These are phyloP conservation scores for Brachypteracias leptosomus DNA, from an alignment of 2,113 vertebrate species.

Conservation along the genomic window DNA sequence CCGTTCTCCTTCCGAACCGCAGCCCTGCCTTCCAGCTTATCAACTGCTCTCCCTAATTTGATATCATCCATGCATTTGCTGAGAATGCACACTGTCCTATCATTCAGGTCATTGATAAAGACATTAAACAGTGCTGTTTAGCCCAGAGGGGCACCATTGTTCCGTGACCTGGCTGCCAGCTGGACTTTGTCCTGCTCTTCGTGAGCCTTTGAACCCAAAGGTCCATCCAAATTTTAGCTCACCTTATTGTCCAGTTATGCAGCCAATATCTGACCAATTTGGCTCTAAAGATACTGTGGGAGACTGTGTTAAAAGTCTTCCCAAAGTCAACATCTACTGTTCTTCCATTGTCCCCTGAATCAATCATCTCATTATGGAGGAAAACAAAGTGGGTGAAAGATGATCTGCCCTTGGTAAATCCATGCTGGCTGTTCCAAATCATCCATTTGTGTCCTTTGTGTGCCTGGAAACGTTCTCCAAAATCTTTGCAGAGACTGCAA, in stretches of 20 bases:
- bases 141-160: neutral
- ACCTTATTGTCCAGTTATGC: neutral
- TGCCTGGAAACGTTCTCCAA: neutral
- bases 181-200: neutral
- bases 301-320: neutral
- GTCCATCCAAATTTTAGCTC: neutral
- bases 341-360: neutral
- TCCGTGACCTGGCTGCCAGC: neutral
- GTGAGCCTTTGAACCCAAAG: neutral
- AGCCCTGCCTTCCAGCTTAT: too few relatives aligned
- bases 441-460: accelerated
- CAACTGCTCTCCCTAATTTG: too few relatives aligned
- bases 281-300: too few relatives aligned
- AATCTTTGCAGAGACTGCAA: neutral
- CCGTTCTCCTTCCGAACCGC: neutral
- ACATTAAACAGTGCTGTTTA: neutral
- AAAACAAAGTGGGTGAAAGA: neutral
- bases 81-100: too few relatives aligned
- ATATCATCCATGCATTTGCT: too few relatives aligned
- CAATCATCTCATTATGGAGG: neutral
- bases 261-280: neutral
- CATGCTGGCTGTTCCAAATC: neutral
- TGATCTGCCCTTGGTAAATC: neutral
- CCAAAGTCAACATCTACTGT: neutral
- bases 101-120: too few relatives aligned